A percentile compares a stretch with the other conserved stretches of the same genome.
Conservation (phyloP, 2,113 vertebrate genomes). For the Thalassoma bifasciatum region DNA sequence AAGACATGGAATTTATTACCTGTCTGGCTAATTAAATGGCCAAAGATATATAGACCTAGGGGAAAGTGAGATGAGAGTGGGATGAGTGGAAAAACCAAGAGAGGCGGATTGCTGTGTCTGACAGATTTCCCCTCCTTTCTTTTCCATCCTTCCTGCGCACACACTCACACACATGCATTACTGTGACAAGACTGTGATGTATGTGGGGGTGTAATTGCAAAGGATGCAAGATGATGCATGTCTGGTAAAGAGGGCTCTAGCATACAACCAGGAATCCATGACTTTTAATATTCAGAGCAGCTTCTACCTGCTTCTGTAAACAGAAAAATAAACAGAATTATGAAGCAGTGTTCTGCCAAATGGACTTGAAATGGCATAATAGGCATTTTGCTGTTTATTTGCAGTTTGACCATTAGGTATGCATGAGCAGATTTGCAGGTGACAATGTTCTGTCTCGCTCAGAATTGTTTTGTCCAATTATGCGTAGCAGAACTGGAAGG, state of each 20-base stretch:
- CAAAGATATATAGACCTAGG: constrained; percentile 72
- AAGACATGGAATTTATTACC: constrained; percentile 77
- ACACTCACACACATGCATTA: constrained; percentile 23
- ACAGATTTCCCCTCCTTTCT: constrained; percentile 60
- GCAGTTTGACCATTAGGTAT: constrained; percentile 45
- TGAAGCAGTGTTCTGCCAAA: constrained; percentile 49
- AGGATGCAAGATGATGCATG: constrained; percentile 50
- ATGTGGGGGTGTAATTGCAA: constrained; percentile 10
- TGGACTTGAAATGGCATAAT: constrained; percentile 50
- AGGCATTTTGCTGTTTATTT: constrained; percentile 49
- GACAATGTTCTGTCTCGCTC: constrained; percentile 49
- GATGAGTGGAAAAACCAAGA: constrained; percentile 53
- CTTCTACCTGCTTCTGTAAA: constrained; percentile 45
- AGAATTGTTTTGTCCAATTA: constrained; percentile 62
- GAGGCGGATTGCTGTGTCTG: constrained; percentile 53
- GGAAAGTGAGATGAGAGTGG: constrained; percentile 58
- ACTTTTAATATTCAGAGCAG: constrained; percentile 59
- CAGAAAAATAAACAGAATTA: constrained; percentile 43
- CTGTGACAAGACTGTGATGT: constrained; percentile 40
- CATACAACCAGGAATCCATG: constrained; percentile 18
- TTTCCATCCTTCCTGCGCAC: constrained; percentile 3
- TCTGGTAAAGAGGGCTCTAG: constrained; percentile 43
- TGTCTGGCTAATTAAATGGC: constrained; percentile 82
- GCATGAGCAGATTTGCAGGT: constrained; percentile 52
- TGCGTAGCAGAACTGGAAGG: constrained; percentile 1